Base-by-base conservation (phyloP, 2,113 vertebrate species). In the Typhlomys cinereus region DNA sequence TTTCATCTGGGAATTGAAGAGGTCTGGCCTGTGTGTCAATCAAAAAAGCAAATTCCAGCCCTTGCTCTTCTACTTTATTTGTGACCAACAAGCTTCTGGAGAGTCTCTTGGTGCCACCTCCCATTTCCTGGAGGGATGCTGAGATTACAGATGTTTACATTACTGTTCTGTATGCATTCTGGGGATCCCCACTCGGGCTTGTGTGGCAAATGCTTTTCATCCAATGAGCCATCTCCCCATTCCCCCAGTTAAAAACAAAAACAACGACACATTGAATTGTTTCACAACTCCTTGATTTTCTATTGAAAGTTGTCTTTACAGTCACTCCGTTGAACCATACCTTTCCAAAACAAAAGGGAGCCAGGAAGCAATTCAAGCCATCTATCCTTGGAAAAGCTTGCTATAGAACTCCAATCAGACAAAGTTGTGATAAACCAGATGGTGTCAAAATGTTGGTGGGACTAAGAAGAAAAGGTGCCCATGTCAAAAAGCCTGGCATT, bases 251-350 rank as follows among this genome's bases (percentile, higher is more conserved):
- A n/a, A n/a, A n/a, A n/a, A n/a, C n/a, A n/a, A n/a, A n/a, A n/a
- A 61, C 10, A 46, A 57, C 27, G 34, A 62, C 39, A 62, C 27
- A 4, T 73, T 74, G 46, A 18, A 36, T 91, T n/a, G 29, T 66
- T 84, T 81, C 31, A 14, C 34, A n/a, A 78, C 46, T 84, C 20
- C 34, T 80, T 91, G 67, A 76, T 66, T 82, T 31, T 92, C 59
- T n/a, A 59, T 61, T 81, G 62, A 90, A 95, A 92, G 61, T 41
- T 67, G 23, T 86, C 80, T 91, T 80, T 88, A 61, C 36, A 80
- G 71, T n/a, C 44, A 6, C 66, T 73, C 52, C 62, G n/a, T n/a
- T n/a, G n/a, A n/a, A n/a, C 61, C 39, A 23, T 27, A 73, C 39
- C 70, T 48, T 44, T 57, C 15, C 39, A 90, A 83, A 85, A 74